phyloP scores from a whole-genome alignment of 2,113 vertebrate genomes.

The Eleginops maclovinus region DNA sequence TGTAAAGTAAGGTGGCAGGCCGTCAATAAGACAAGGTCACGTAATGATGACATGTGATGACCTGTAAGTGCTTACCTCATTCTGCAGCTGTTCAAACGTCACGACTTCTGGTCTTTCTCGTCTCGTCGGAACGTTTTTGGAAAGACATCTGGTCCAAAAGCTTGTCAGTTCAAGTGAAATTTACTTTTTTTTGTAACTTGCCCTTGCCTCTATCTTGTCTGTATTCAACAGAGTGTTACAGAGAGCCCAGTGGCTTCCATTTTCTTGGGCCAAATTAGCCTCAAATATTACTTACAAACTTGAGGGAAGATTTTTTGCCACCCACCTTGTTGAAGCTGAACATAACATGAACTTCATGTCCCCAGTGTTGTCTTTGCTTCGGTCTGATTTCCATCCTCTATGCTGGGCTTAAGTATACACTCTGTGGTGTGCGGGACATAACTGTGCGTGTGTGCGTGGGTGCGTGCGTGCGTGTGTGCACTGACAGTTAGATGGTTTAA shows the following conservation, averaged over 20 bases:
- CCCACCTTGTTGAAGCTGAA: conserved; percentile 66
- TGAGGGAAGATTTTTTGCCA: conserved; percentile 40
- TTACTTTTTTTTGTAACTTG: conserved; percentile 2
- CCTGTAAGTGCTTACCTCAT: conserved; percentile 55
- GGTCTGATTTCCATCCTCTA: conserved; percentile 62
- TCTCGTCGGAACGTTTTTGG: neutral
- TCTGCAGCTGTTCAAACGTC: conserved; percentile 61
- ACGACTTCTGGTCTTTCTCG: conserved; percentile 27
- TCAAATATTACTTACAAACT: conserved; percentile 53
- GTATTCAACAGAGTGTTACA: neutral
- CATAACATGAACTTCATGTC: conserved; percentile 50
- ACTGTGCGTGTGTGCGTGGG: conserved; percentile 45
- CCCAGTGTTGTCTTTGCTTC: conserved; percentile 56
- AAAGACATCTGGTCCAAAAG: conserved; percentile 54
- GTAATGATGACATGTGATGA: conserved; percentile 76
- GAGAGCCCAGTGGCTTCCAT: conserved; percentile 11
- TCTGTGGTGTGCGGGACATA: conserved; percentile 57
- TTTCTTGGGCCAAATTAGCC: conserved; percentile 32
- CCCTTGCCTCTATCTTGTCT: neutral
- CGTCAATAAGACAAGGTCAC: conserved; percentile 75
- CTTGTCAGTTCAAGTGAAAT: conserved; percentile 22
- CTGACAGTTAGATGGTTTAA: conserved; percentile 36
- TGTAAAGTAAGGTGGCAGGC: conserved; percentile 62
- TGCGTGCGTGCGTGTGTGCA: conserved; percentile 28
- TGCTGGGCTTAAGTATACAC: conserved; percentile 58